Percentiles rank a stretch among this genome's conserved stretches.
These are phyloP conservation scores for Zoanthus solanderi DNA, from an alignment of 92 coral and sea anemone species.

Conservation along the genomic window DNA sequence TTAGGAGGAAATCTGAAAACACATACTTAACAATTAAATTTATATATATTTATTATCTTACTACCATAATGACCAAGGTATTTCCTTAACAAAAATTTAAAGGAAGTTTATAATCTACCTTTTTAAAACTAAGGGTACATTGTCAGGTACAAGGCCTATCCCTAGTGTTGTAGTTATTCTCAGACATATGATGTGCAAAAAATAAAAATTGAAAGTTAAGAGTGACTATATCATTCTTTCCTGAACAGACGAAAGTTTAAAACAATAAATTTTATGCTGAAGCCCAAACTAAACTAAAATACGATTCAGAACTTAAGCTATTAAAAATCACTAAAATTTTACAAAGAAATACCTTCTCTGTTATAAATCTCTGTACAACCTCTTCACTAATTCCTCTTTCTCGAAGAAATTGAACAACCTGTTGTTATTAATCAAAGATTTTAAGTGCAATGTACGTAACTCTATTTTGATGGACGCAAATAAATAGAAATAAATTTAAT, in stretches of 20 bases:
- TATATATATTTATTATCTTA: background rate
- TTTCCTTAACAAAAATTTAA: background rate
- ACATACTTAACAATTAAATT: background rate
- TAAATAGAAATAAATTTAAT: background rate
- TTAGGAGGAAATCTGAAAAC: background rate
- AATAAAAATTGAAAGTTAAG: background rate
- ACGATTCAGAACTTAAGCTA: background rate
- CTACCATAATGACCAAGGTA: background rate
- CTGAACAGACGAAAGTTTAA: background rate
- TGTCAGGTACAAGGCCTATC: background rate
- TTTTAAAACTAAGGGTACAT: background rate
- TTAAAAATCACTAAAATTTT: background rate
- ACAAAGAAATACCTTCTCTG: constrained; percentile 23
- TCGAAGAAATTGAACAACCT: constrained; percentile 20
- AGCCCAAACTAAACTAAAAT: background rate
- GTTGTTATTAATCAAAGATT: background rate
- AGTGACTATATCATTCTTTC: background rate
- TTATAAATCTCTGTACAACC: constrained; percentile 8
- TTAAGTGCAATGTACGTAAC: background rate
- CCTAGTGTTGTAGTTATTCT: background rate
- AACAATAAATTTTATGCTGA: constrained; percentile 6
- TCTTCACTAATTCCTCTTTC: constrained; percentile 1
- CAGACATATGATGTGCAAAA: background rate
- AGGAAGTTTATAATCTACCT: background rate
- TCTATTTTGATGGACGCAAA: background rate